These are phyloP conservation scores for Luperina nickerlii DNA, from an alignment of 2,888 invertebrate species.

Conservation along the genomic window DNA sequence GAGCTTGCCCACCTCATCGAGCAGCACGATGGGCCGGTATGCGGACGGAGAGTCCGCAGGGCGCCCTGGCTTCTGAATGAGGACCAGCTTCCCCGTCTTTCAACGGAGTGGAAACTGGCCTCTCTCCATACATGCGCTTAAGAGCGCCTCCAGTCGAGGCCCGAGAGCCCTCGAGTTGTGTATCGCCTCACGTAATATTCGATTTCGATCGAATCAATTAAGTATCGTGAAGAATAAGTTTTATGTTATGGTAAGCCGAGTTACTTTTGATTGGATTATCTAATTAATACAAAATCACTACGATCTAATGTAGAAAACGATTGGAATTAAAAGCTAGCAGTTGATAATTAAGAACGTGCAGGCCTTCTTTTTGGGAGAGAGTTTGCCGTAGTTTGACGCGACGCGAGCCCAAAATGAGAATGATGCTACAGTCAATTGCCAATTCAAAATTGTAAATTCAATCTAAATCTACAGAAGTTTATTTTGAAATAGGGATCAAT, in stretches of 20 bases:
- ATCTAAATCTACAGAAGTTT: not conserved
- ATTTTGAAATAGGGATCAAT: not conserved
- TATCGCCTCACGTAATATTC: conserved; percentile 20
- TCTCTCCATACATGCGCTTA: too few species aligned
- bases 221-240: conserved; percentile 16
- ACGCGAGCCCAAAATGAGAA: not conserved
- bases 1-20: too few species aligned
- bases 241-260: conserved; percentile 13
- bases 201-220: not conserved
- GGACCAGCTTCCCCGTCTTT: too few species aligned
- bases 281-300: conserved; percentile 15
- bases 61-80: too few species aligned
- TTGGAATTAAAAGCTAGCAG: not conserved
- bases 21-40: too few species aligned
- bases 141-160: too few species aligned
- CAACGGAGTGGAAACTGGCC: too few species aligned
- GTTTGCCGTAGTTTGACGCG: not conserved
- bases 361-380: not conserved
- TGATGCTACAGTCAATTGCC: not conserved
- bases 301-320: not conserved
- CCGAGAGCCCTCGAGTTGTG: too few species aligned
- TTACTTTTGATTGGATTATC: conserved; percentile 11
- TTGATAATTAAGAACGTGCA: conserved; percentile 16
- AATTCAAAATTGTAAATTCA: not conserved
- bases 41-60: too few species aligned